Evolutionary conservation across 2,113 vertebrate genomes (phyloP).

Genomic region (Podocnemis expansa): DNA sequence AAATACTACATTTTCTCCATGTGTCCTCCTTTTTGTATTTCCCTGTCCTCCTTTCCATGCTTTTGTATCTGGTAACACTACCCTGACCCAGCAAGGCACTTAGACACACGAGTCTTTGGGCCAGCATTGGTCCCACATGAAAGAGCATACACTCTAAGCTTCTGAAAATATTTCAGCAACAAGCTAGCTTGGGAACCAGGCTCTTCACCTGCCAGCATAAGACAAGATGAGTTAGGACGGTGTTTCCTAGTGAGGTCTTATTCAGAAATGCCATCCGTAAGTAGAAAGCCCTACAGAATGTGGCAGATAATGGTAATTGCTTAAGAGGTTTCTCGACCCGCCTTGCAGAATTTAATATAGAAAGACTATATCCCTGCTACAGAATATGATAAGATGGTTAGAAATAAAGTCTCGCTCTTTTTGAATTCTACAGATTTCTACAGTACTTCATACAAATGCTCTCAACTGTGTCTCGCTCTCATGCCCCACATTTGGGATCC

Average conservation of each 20-base stretch:
- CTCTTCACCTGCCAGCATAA: no score
- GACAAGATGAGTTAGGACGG: no score
- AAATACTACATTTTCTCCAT: no score
- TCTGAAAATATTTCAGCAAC: background rate
- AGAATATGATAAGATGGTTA: background rate
- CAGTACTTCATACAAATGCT: background rate
- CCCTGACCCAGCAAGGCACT: background rate
- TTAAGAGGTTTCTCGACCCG: background rate
- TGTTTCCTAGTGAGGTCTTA: background rate
- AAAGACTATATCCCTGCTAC: background rate
- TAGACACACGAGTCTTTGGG: background rate
- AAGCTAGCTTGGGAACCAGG: background rate
- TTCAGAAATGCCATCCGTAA: background rate
- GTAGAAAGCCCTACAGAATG: no score
- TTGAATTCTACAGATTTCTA: background rate
- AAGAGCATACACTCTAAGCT: background rate
- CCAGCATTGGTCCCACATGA: background rate
- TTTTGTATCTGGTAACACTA: no score
- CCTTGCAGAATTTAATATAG: background rate
- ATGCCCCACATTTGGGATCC: background rate
- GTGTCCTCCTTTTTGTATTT: no score
- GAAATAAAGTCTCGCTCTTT: background rate
- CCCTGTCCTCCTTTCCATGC: no score
- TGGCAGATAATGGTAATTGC: no score
- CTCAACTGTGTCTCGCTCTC: background rate